Evolutionary conservation across 2,113 vertebrate species (phyloP), one percentile per base, ranked within the genome.

Genomic region (Entomyzon cyanotis): DNA sequence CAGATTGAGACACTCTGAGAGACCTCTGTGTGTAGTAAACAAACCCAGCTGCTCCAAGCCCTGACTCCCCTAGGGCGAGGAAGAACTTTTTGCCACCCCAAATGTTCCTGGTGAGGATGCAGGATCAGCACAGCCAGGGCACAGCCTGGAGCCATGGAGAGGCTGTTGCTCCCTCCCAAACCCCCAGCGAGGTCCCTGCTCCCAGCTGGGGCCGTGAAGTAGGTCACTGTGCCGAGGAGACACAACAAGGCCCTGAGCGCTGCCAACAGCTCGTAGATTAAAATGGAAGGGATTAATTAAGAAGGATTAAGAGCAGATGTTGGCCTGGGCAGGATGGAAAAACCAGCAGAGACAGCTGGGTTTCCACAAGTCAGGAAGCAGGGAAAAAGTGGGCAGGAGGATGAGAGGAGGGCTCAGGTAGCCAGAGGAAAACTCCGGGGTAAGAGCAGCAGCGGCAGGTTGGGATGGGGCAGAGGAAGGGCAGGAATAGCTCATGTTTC

Each of bases 201-300:
- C 64, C 41, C 2, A 2, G 73, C 84, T 55, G 47, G 65, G 42
- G 80, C 55, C 84, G 65, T 1, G 23, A 94, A 94, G 52, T 81
- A 75, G 94, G 91, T 94, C 89, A 95, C 80, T 44, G 84, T 90
- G 94, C n/a, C 9, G 16, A 71, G 81, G 44, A 96, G 90, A 89
- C 93, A 95, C 81, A 89, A 55, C 67, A 67, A 63, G 79, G 78
- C 92, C 65, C 77, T 1, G 65, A 81, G 68, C 4, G 12, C 7
- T 96, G 95, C 93, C 94, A 95, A 31, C 73, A 86, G 80, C 74
- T 27, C 12, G 4, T 15, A 42, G 89, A 93, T 84, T 59, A 39
- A 84, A 63, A 87, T 90, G 94, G 96, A 95, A 97, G 73, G 91
- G 80, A 94, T 92, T 95, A 58, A 95, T 94, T 96, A 90, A n/a